Evolutionary conservation across 2,113 vertebrate genomes (phyloP), one percentile per base, ranked within the genome.

Genomic region (Daubentonia madagascariensis): DNA sequence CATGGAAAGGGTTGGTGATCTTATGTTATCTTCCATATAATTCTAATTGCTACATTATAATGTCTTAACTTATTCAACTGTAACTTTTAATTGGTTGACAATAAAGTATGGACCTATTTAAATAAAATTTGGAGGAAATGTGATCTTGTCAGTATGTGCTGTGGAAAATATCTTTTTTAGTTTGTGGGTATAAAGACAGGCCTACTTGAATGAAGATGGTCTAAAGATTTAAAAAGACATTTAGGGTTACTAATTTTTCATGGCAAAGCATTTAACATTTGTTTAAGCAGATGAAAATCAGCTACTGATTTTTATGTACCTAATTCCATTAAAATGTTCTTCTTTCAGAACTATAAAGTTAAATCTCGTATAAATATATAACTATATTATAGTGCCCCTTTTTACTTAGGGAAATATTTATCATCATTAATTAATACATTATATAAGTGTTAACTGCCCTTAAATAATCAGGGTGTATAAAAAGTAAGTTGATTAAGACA

Each of bases 181-280:
- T 83, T 17, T 94, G 43, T 73, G 37, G 10, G 10, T 91, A 8
- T 86, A 50, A 48, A 85, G 43, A 85, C 45, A 22, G 95, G 32
- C 43, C 48, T 85, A 30, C 12, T 92, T 89, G 48, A 86, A 63
- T 94, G 84, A 92, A 81, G 79, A 90, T 89, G 30, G 40, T 89
- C 68, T 86, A 91, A 95, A 89, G 16, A 73, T 61, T 92, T 87
- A 83, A 81, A 81, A 92, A 85, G n/a, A 91, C 32, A 75, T 70
- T 91, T 87, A 87, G 32, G 5, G 63, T 67, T 92, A 90, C 67
- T 80, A 96, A 65, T 35, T 89, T 89, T 75, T 87, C 79, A 79
- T 73, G 52, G 35, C 67, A 94, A 67, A 90, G 17, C 40, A 72
- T 92, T 98, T 89, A 65, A 61, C 22, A 81, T 79, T 95, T 96